phyloP scores from a whole-genome alignment of 2,888 invertebrate genomes.

The Rhopalosiphum nymphaeae region DNA sequence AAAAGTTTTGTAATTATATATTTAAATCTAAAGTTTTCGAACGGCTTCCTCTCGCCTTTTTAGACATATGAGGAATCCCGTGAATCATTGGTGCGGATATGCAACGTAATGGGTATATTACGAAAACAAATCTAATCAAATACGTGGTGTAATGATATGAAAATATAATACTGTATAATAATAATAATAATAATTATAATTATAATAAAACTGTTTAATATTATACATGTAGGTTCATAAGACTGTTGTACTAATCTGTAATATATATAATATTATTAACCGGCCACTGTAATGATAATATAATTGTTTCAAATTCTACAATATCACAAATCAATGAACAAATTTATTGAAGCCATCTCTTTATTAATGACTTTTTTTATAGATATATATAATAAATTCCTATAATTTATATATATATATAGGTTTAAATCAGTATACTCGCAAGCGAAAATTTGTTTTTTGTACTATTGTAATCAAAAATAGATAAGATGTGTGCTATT shows the following conservation, averaged over 20 bases:
- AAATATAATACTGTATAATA: neutral
- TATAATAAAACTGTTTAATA: neutral
- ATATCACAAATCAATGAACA: neutral
- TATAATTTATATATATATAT: too few relatives aligned
- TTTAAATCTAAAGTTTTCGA: neutral
- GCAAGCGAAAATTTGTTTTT: too few relatives aligned
- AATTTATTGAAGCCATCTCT: too few relatives aligned
- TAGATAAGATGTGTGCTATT: neutral
- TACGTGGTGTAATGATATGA: neutral
- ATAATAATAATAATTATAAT: too few relatives aligned
- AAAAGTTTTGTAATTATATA: neutral
- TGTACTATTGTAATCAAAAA: neutral
- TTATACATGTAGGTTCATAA: neutral
- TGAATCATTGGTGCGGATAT: neutral
- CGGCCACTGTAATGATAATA: neutral
- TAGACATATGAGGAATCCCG: neutral
- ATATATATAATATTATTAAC: neutral
- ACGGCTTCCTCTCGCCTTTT: neutral
- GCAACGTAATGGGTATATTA: neutral
- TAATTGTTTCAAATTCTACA: neutral
- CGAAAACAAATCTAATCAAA: neutral
- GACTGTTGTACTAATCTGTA: neutral
- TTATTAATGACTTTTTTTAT: too few relatives aligned
- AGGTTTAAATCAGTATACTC: too few relatives aligned
- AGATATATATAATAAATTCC: too few relatives aligned